Evolutionary conservation across 1,140 invertebrate genomes (phyloP), one percentile per base, ranked within the genome.

Genomic region (Venustaconcha ellipsiformis): DNA sequence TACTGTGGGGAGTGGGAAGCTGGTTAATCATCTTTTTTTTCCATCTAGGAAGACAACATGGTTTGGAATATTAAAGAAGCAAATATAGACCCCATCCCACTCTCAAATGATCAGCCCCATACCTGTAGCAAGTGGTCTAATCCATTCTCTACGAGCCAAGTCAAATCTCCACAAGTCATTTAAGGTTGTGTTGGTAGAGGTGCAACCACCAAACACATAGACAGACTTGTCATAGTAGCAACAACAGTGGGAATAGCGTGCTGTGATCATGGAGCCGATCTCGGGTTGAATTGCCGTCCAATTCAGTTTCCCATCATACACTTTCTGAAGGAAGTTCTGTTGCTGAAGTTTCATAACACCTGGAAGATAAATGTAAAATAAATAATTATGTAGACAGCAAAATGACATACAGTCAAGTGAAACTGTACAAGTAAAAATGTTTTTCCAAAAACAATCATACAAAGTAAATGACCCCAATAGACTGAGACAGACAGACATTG

Each of bases 161-260:
- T 99, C 95, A 88, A 99, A 94, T 80, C 93, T 92, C 97, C 97
- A 99, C 14, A 99, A 91, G 91, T 99, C 97, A 92, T 99, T 99
- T 84, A 99, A 99, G 14, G 97, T 96, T 23, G 97, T 99, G 83
- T 94, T 94, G 58, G 95, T 94, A 56, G 95, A 94, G n/a, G 96
- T 97, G 82, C 96, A 98, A 1, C 97, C 97, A 66, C 97, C 97
- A 93, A 99, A 99, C 56, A 99, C 93, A 89, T 96, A 99, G 95
- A 99, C 95, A 4, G 83, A 86, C 72, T 86, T 85, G 64, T 88
- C 81, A 88, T 94, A 92, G 72, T 94, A 93, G 85, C 94, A 96
- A 63, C 96, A 95, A 79, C 95, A 94, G 92, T 98, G 97, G 1
- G 96, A 97, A 91, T 96, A 97, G 78, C 97, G 92, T 88, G 96